Conservation (phyloP, 2,888 invertebrate genomes). For the Chirona hameri region DNA sequence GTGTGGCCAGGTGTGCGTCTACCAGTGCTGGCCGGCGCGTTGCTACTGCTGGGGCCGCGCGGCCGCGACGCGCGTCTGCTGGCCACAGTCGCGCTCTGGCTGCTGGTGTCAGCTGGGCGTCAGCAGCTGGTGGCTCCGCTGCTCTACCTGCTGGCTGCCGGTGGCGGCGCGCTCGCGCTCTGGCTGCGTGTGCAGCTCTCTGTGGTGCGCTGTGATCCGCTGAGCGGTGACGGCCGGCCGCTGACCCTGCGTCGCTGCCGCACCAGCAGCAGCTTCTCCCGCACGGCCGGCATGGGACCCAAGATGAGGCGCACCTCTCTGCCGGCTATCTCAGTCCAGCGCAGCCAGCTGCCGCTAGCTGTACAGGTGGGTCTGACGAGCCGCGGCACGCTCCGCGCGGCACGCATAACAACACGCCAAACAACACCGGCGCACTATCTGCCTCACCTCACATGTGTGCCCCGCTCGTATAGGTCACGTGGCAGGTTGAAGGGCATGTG, state of each 20-base stretch:
- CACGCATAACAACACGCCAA: background rate
- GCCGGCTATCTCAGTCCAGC: slow-evolving; percentile 44
- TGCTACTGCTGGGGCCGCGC: slow-evolving; percentile 24
- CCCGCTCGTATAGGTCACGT: no score
- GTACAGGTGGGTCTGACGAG: background rate
- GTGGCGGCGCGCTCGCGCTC: background rate
- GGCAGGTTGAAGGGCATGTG: no score
- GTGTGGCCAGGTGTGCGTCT: slow-evolving; percentile 5
- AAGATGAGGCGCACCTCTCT: slow-evolving; percentile 47
- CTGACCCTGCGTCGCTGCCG: background rate
- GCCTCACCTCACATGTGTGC: no score
- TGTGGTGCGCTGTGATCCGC: background rate
- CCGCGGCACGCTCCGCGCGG: background rate
- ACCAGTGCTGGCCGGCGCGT: slow-evolving; percentile 10
- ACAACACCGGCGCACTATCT: no score
- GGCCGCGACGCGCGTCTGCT: slow-evolving; percentile 6
- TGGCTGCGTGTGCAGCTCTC: background rate
- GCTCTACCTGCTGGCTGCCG: background rate
- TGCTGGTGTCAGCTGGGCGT: slow-evolving; percentile 45
- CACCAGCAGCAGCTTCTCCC: slow-evolving; percentile 38
- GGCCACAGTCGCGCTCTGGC: slow-evolving; percentile 45
- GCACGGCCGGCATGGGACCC: slow-evolving; percentile 41
- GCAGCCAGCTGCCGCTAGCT: slow-evolving; percentile 14
- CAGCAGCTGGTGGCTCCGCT: slow-evolving; percentile 44
- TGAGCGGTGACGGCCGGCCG: background rate